These are phyloP conservation scores for Ardeotis arabs DNA, from an alignment of 2,113 vertebrate species.

Conservation along the genomic window DNA sequence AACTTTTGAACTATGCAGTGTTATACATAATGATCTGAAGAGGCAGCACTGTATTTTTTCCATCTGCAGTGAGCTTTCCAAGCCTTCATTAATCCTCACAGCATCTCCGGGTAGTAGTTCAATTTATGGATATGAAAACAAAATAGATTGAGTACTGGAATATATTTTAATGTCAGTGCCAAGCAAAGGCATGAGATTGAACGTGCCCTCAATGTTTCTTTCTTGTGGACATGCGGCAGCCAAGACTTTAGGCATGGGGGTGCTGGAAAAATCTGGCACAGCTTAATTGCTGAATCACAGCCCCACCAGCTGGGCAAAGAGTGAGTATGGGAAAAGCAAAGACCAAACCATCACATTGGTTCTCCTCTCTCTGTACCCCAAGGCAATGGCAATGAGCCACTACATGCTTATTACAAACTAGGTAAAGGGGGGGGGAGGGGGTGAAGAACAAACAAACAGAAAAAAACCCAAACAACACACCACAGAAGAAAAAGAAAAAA, in stretches of 20 bases:
- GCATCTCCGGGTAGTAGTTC: slow-evolving; percentile 36
- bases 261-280: background rate
- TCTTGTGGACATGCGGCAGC: background rate
- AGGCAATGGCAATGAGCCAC: background rate
- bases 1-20: background rate
- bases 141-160: slow-evolving; percentile 17
- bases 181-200: background rate
- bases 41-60: slow-evolving; percentile 25
- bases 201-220: background rate
- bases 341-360: background rate
- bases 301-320: background rate
- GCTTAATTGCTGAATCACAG: background rate
- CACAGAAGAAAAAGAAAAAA: too few relatives aligned
- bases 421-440: rapidly evolving
- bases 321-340: background rate
- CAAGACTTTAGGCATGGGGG: background rate
- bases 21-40: slow-evolving; percentile 18
- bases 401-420: background rate
- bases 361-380: background rate
- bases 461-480: background rate
- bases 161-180: background rate
- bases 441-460: too few relatives aligned
- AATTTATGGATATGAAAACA: slow-evolving; percentile 56
- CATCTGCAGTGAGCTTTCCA: slow-evolving; percentile 35
- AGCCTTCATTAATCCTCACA: slow-evolving; percentile 47